Evolutionary conservation across 2,888 invertebrate genomes (phyloP).

Genomic region (Petrolisthes cinctipes): DNA sequence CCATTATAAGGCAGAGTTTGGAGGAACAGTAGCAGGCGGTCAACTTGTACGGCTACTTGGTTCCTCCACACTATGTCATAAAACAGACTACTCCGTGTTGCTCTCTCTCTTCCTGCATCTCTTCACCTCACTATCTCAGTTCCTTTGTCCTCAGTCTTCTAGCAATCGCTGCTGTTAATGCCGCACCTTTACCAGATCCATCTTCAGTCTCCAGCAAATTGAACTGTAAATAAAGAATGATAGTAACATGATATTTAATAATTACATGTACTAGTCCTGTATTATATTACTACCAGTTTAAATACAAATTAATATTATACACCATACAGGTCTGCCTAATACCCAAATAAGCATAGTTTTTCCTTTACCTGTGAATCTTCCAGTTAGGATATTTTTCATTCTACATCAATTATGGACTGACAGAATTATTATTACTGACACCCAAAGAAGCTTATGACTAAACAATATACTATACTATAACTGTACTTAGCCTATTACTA

Average conservation of each 20-base stretch:
- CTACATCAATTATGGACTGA: neutral
- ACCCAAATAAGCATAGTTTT: neutral
- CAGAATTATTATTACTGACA: neutral
- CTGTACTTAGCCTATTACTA: too few species aligned
- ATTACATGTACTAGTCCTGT: neutral
- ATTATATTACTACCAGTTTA: neutral
- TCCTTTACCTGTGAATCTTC: neutral
- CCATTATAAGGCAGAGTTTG: neutral
- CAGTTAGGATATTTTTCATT: neutral
- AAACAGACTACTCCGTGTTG: neutral
- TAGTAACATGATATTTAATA: neutral
- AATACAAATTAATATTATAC: neutral
- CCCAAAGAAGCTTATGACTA: too few species aligned
- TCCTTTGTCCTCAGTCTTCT: conserved; percentile 24
- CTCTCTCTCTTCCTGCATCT: neutral
- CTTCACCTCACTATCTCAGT: neutral
- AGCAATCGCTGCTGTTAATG: conserved; percentile 82
- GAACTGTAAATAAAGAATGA: conserved; percentile 72
- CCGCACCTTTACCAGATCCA: conserved; percentile 86
- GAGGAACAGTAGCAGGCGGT: neutral
- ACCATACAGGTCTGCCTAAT: neutral
- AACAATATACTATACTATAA: too few species aligned
- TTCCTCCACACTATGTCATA: too few species aligned
- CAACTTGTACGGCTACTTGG: too few species aligned
- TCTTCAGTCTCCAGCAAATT: conserved; percentile 80